Conservation (phyloP, 2,113 vertebrate species). For the Thunnus thynnus region DNA sequence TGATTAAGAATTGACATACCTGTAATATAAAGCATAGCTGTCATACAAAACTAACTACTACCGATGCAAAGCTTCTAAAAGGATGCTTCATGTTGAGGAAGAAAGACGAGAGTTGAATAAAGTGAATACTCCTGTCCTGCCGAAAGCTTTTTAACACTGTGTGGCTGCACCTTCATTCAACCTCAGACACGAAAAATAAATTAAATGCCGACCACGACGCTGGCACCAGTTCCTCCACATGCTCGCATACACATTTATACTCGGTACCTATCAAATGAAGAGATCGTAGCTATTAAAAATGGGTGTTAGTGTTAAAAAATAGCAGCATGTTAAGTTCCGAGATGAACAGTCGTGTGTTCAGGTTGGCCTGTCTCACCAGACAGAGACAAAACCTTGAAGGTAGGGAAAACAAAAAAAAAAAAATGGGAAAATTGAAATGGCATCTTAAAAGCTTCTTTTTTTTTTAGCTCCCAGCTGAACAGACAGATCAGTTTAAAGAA, state of each 20-base stretch:
- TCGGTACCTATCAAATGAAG: constrained; percentile 63
- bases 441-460: not conserved
- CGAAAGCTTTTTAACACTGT: constrained; percentile 62
- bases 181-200: constrained; percentile 49
- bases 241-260: constrained; percentile 43
- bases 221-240: constrained; percentile 30
- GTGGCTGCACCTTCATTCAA: constrained; percentile 53
- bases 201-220: constrained; percentile 49
- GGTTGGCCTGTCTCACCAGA: constrained; percentile 26
- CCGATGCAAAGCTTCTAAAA: not conserved
- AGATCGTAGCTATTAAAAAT: constrained; percentile 16
- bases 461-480: constrained; percentile 3
- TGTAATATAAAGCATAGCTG: constrained; percentile 7
- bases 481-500: constrained; percentile 13
- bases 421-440: not conserved
- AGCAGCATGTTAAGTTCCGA: constrained; percentile 68
- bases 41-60: constrained; percentile 24
- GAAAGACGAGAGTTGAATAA: not conserved
- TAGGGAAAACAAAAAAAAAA: not conserved
- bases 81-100: not conserved
- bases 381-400: constrained; percentile 5
- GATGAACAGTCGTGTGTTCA: constrained; percentile 26
- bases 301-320: constrained; percentile 56
- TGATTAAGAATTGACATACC: not conserved
- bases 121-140: constrained; percentile 55